A percentile compares a stretch with the other conserved stretches of the same genome.
These are phyloP conservation scores for Dicranocentrus wangi DNA, from an alignment of 2,888 invertebrate genomes.

Conservation along the genomic window DNA sequence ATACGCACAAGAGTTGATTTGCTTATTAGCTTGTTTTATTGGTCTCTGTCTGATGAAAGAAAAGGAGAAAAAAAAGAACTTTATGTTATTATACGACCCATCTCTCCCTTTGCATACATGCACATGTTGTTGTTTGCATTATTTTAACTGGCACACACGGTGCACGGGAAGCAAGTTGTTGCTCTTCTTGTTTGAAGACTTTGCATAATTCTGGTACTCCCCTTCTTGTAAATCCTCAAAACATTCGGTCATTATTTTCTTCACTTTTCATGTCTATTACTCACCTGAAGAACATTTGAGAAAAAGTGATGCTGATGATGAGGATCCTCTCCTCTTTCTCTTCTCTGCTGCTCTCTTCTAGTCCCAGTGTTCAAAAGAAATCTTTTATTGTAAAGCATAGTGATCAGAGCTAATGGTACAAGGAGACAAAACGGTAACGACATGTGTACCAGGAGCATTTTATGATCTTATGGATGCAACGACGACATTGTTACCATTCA, in stretches of 20 bases:
- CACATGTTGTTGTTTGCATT: no score
- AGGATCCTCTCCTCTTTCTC: constrained; percentile 1
- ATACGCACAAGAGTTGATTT: constrained; percentile 65
- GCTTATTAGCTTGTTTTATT: constrained; percentile 67
- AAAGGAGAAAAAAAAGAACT: constrained; percentile 35
- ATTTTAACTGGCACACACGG: constrained; percentile 30
- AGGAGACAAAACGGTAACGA: constrained; percentile 12
- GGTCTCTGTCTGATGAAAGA: constrained; percentile 49
- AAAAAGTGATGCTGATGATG: neutral
- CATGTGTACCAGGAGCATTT: neutral
- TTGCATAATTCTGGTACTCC: constrained; percentile 59
- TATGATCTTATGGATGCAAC: no score
- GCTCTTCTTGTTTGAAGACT: constrained; percentile 58
- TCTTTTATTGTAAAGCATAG: constrained; percentile 16
- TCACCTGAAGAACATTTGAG: constrained; percentile 7
- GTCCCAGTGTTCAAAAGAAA: no score
- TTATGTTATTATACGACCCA: constrained; percentile 26
- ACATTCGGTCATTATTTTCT: constrained; percentile 62
- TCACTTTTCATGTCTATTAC: constrained; percentile 45
- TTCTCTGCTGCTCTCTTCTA: no score
- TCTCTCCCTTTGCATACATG: constrained; percentile 23
- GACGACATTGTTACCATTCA: constrained; percentile 9
- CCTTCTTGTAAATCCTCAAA: constrained; percentile 45
- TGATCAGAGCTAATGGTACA: constrained; percentile 7
- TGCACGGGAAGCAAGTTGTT: constrained; percentile 57